phyloP scores from a whole-genome alignment of 2,113 vertebrate genomes.

The Ramphastos sulfuratus region DNA sequence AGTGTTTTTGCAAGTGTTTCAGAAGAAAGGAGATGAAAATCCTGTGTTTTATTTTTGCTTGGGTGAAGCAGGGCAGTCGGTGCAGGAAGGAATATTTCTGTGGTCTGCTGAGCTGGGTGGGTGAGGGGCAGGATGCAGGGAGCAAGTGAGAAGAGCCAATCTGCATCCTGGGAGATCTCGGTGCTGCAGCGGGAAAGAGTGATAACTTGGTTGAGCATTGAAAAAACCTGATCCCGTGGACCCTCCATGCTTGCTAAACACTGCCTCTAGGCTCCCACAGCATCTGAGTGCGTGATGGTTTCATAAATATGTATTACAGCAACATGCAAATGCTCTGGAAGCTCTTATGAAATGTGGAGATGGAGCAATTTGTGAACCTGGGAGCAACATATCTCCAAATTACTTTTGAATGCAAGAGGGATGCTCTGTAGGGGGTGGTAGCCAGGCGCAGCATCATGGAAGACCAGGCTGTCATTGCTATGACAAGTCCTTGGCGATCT shows the following conservation, averaged over 20 bases:
- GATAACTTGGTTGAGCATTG: not conserved
- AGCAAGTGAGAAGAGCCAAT: not conserved
- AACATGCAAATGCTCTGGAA: rapidly evolving
- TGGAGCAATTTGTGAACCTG: not conserved
- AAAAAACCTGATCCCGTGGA: not conserved
- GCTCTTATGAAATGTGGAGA: not conserved
- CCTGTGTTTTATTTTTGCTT: not conserved
- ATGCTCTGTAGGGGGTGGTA: rapidly evolving
- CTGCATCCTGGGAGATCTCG: not conserved
- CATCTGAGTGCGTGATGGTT: not conserved
- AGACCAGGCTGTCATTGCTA: not conserved
- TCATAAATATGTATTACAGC: not conserved
- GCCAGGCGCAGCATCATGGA: rapidly evolving
- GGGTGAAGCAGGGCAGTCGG: rapidly evolving
- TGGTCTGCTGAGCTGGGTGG: rapidly evolving
- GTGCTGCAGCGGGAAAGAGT: not conserved
- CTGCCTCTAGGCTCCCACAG: not conserved
- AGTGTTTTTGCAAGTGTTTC: not conserved
- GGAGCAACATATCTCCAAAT: not conserved
- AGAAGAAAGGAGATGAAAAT: rapidly evolving
- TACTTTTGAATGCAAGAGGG: not conserved
- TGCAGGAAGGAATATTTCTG: not conserved
- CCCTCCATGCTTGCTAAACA: rapidly evolving
- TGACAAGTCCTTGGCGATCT: not conserved
- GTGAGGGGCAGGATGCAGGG: rapidly evolving